Evolutionary conservation across 1,140 invertebrate genomes (phyloP), one percentile per base, ranked within the genome.

Genomic region (Drosophila jambulina): DNA sequence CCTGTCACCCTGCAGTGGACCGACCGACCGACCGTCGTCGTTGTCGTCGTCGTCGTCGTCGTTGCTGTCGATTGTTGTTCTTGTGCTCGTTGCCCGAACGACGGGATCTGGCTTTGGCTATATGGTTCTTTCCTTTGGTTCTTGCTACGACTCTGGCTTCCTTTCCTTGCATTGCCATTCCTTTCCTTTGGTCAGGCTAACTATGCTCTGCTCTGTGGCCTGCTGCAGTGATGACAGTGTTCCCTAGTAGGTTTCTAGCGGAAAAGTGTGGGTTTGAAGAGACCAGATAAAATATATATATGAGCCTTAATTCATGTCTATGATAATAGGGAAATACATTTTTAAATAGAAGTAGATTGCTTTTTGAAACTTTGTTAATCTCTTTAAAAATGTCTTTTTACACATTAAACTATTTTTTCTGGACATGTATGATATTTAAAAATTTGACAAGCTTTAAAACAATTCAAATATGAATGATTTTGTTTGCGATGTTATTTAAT

Each of bases 1-100:
- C 85, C 85, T 88, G 85, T 88, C 85, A 90, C 85, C 85, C 85
- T 72, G 70, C 75, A 80, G 70, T 91, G 85, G 84, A 74, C 57
- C 71, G 56, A 56, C 53, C 61, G 57, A 53, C 51, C 42, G 42
- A 43, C 42, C 42, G 34, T 6, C 29, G n/a, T 59, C 65, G 46
- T 65, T 58, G 62, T 54, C 67, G 60, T 70, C 43, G 58, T 67
- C 65, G 43, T 67, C 63, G 60, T 60, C 68, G 61, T 67, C 45
- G 48, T 56, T 61, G 46, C 67, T 64, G 43, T 60, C 49, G 58
- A 64, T 74, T 85, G 75, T 45, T 65, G 69, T 40, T 58, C 62
- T 65, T 85, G 75, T 77, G 56, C 60, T 76, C 58, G 75, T 75
- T 63, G 51, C 64, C 69, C 67, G 49, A 60, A 72, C 69, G 67